phyloP scores from a whole-genome alignment of 37 sponge, comb jelly and placozoan species.

The Beroe forskalii region DNA sequence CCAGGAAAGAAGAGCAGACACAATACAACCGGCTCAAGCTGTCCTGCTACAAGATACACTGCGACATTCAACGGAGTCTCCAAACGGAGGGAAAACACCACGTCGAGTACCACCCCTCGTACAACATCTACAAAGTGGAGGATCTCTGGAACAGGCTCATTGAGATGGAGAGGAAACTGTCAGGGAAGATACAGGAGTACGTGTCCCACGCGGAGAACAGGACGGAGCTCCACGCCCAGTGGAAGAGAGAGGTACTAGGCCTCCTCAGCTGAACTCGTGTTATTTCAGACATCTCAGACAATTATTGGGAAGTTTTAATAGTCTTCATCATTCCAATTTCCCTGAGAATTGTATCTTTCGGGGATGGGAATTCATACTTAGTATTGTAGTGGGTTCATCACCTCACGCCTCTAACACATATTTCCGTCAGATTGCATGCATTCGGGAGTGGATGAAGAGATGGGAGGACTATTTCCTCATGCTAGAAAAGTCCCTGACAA shows the following conservation, averaged over 20 bases:
- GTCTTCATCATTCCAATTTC: too few relatives aligned
- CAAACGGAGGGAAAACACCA: background rate
- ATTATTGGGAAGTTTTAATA: too few relatives aligned
- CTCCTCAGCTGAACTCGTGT: too few relatives aligned
- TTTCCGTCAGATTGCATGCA: too few relatives aligned
- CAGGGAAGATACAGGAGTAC: background rate
- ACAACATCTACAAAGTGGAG: slow-evolving; percentile 38
- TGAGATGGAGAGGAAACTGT: background rate
- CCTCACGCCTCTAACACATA: too few relatives aligned
- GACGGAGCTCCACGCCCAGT: background rate
- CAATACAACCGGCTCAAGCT: background rate
- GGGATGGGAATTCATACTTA: too few relatives aligned
- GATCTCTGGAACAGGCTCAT: slow-evolving; percentile 21
- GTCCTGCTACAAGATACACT: background rate
- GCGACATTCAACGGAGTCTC: background rate
- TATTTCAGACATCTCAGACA: too few relatives aligned
- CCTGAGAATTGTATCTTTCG: too few relatives aligned
- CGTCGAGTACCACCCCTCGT: background rate
- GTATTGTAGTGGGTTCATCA: too few relatives aligned
- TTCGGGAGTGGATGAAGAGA: background rate
- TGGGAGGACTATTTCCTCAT: background rate
- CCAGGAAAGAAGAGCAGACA: slow-evolving; percentile 8
- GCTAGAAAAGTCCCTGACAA: background rate
- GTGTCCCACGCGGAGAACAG: background rate
- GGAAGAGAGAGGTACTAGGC: slow-evolving; percentile 11